These are phyloP conservation scores for Zonitis immaculata DNA, from an alignment of 2,888 invertebrate genomes.

Conservation along the genomic window DNA sequence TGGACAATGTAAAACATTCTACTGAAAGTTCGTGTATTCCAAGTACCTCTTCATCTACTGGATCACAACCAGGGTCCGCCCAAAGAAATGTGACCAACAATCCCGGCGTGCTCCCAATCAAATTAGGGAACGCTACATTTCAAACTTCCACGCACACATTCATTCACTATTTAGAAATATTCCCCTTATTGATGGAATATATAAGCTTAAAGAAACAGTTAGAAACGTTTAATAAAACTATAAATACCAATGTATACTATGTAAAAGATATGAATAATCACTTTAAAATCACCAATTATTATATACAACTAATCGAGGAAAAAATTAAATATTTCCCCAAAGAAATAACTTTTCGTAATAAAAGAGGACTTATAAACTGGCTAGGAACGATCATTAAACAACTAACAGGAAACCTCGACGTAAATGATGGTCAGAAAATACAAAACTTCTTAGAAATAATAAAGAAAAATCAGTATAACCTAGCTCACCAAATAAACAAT, in stretches of 20 bases:
- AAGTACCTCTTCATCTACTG: not conserved
- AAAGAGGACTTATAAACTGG: not conserved
- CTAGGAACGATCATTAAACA: not conserved
- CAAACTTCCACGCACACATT: not conserved
- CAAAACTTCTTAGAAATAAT: not conserved
- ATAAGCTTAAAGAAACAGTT: not conserved
- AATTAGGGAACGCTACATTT: not conserved
- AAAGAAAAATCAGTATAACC: not conserved
- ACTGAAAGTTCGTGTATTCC: not conserved
- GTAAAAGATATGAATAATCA: not conserved
- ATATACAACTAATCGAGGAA: not conserved
- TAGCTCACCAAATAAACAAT: not conserved
- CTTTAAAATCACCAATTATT: not conserved
- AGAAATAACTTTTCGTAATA: not conserved
- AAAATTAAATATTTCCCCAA: not conserved
- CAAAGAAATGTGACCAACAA: not conserved
- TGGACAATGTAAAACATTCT: not conserved
- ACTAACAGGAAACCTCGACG: not conserved
- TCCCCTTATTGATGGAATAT: not conserved
- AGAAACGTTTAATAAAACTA: not conserved
- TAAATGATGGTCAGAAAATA: not conserved
- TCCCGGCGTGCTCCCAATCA: not conserved
- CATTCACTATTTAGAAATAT: not conserved
- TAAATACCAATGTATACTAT: not conserved
- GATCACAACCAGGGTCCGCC: not conserved